A percentile compares a stretch with the other conserved stretches of the same genome.
Conservation (phyloP, 1,140 invertebrate species). For the Drosophila fuyamai region DNA sequence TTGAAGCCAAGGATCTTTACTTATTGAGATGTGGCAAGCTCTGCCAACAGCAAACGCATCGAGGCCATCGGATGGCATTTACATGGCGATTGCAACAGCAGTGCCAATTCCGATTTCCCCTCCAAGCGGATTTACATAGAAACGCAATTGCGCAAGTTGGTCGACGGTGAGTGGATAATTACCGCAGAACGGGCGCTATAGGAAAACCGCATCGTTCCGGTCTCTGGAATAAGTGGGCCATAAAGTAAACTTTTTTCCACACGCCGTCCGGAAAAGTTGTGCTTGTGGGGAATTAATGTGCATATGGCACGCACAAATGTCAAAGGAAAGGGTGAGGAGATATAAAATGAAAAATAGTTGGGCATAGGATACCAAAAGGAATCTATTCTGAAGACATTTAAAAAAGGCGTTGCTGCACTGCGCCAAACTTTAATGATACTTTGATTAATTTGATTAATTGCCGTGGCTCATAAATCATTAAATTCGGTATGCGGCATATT, state of each 20-base stretch:
- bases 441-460: slow-evolving; percentile 83
- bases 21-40: no score
- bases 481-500: slow-evolving; percentile 66
- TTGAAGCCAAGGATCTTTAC: no score
- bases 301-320: slow-evolving; percentile 74
- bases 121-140: slow-evolving; percentile 46
- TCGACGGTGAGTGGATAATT: slow-evolving; percentile 70
- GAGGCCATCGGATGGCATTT: slow-evolving; percentile 18
- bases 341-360: slow-evolving; percentile 5
- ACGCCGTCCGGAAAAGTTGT: slow-evolving; percentile 51
- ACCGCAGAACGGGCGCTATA: slow-evolving; percentile 48
- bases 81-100: slow-evolving; percentile 16
- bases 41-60: background rate
- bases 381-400: slow-evolving; percentile 33
- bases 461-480: slow-evolving; percentile 72
- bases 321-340: slow-evolving; percentile 17
- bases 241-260: slow-evolving; percentile 70
- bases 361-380: background rate
- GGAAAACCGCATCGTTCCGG: slow-evolving; percentile 62
- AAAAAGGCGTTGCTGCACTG: slow-evolving; percentile 73
- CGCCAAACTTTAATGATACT: slow-evolving; percentile 77
- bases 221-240: slow-evolving; percentile 65
- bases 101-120: slow-evolving; percentile 19
- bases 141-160: slow-evolving; percentile 58
- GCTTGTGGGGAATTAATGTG: slow-evolving; percentile 69